These are phyloP conservation scores for Acronicta alni DNA, from an alignment of 2,888 invertebrate genomes.

Conservation along the genomic window DNA sequence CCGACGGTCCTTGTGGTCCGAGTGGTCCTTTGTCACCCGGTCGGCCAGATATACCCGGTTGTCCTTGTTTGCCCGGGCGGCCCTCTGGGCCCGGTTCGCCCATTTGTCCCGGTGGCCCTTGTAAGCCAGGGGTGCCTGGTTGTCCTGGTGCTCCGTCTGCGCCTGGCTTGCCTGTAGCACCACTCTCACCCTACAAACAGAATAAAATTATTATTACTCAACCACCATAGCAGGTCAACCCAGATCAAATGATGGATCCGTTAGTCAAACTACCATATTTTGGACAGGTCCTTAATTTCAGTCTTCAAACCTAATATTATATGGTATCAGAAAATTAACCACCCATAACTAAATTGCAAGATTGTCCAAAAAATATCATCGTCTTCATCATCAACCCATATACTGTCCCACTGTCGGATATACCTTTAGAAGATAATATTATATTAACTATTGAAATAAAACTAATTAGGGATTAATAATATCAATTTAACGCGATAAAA, in stretches of 20 bases:
- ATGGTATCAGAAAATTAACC: too few relatives aligned
- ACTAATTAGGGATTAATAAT: too few relatives aligned
- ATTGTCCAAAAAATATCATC: too few relatives aligned
- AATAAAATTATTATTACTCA: not conserved
- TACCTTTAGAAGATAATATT: too few relatives aligned
- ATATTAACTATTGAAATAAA: too few relatives aligned
- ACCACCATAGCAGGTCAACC: not conserved
- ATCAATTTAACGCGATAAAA: too few relatives aligned
- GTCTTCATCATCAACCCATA: too few relatives aligned
- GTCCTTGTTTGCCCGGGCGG: constrained; percentile 91
- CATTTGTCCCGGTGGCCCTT: constrained; percentile 91
- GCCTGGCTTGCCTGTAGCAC: constrained; percentile 92
- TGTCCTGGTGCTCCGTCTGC: constrained; percentile 92
- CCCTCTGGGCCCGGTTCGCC: constrained; percentile 90
- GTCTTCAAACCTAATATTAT: too few relatives aligned
- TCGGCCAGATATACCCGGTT: constrained; percentile 92
- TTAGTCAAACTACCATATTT: not conserved
- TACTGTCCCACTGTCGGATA: too few relatives aligned
- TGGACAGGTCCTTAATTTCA: too few relatives aligned
- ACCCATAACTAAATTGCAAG: too few relatives aligned
- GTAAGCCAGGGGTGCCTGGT: constrained; percentile 90
- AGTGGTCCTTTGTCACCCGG: constrained; percentile 94
- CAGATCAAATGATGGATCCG: too few relatives aligned
- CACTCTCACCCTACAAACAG: constrained; percentile 91
- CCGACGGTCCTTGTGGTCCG: constrained; percentile 91